Evolutionary conservation across 1,140 invertebrate genomes (phyloP).

Genomic region (Lordiphosa collinella): DNA sequence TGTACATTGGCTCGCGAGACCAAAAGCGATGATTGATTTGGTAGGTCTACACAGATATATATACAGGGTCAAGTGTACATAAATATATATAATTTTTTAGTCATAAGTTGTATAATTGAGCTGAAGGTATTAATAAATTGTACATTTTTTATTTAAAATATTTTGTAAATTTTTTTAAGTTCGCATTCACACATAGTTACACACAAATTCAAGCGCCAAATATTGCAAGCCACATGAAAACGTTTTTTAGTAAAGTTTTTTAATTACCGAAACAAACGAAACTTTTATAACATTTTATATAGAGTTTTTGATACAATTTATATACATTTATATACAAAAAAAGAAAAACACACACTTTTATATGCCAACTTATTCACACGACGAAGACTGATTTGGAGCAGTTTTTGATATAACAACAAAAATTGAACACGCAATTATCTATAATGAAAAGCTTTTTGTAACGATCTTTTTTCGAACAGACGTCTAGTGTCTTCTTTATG

Average conservation of each 20-base stretch:
- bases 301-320: conserved; percentile 6
- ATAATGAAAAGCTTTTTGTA: conserved; percentile 52
- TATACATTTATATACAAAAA: conserved; percentile 18
- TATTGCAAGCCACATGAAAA: conserved; percentile 6
- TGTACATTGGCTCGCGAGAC: too few species aligned
- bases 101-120: conserved; percentile 6
- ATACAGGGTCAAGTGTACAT: not conserved
- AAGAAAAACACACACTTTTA: conserved; percentile 34
- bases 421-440: conserved; percentile 24
- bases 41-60: not conserved
- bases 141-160: conserved; percentile 2
- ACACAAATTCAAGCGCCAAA: conserved; percentile 8
- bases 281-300: conserved; percentile 11
- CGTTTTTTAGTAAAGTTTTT: conserved; percentile 1
- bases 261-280: conserved; percentile 2
- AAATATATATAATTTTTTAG: conserved; percentile 2
- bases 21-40: too few species aligned
- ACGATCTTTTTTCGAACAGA: conserved; percentile 41
- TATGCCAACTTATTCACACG: conserved; percentile 66
- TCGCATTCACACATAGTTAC: not conserved
- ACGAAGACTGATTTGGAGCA: conserved; percentile 62
- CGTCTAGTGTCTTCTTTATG: conserved; percentile 34
- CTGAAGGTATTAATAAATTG: conserved; percentile 2
- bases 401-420: conserved; percentile 37
- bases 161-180: conserved; percentile 1